Evolutionary conservation across 1,140 invertebrate genomes (phyloP).

Genomic region (Hyposmocoma kahamanoa): DNA sequence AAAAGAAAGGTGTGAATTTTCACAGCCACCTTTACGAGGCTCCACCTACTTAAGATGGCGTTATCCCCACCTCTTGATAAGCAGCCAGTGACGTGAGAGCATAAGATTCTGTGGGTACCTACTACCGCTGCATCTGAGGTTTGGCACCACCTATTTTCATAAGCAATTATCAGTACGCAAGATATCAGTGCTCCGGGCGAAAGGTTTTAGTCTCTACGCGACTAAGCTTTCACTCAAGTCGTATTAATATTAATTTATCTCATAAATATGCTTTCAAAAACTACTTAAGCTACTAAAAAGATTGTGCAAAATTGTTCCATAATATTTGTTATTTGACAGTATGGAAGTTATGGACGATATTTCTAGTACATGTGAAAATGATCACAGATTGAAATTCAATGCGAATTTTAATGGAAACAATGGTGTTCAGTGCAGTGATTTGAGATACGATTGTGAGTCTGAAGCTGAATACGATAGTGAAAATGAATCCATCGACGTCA

Average conservation of each 20-base stretch:
- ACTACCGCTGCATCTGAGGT: constrained; percentile 34
- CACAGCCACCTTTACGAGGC: constrained; percentile 46
- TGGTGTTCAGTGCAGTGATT: constrained; percentile 24
- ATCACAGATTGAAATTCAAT: constrained; percentile 16
- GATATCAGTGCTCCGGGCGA: constrained; percentile 22
- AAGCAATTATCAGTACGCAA: constrained; percentile 60
- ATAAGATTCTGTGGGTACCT: constrained; percentile 49
- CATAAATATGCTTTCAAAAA: not conserved
- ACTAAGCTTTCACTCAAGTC: no score
- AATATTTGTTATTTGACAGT: constrained; percentile 1
- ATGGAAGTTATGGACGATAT: constrained; percentile 48
- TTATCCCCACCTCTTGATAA: constrained; percentile 43
- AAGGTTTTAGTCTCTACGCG: constrained; percentile 22
- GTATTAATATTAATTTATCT: not conserved
- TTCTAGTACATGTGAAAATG: constrained; percentile 57
- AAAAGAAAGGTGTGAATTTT: constrained; percentile 74
- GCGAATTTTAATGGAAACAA: constrained; percentile 16
- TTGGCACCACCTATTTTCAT: constrained; percentile 64
- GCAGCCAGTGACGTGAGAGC: constrained; percentile 57
- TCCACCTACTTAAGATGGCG: constrained; percentile 68
- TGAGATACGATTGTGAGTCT: constrained; percentile 30
- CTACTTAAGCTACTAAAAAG: not conserved
- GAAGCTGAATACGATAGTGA: constrained; percentile 60
- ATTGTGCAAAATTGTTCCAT: not conserved
- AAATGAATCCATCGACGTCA: constrained; percentile 65